Evolutionary conservation across 2,888 invertebrate species (phyloP).

Genomic region (Priocnemis perturbator): DNA sequence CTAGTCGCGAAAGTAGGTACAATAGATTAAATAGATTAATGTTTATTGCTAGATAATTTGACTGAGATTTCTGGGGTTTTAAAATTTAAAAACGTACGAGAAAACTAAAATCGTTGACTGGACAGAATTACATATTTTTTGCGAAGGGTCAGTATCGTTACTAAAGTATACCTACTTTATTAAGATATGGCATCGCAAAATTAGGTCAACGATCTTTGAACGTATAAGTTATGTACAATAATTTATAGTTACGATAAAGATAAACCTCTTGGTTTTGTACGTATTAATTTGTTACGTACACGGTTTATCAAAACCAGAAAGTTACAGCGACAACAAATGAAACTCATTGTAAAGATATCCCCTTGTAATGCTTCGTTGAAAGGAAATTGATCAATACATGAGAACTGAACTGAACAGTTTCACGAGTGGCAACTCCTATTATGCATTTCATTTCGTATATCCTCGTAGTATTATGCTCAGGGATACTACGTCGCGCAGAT

Average conservation of each 20-base stretch:
- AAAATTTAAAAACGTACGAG: slow-evolving; percentile 26
- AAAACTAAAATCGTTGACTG: slow-evolving; percentile 25
- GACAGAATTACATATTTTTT: slow-evolving; percentile 18
- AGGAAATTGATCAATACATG: too few species aligned
- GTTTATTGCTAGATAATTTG: slow-evolving; percentile 69
- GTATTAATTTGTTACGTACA: slow-evolving; percentile 45
- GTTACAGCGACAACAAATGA: slow-evolving; percentile 35
- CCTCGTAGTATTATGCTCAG: too few species aligned
- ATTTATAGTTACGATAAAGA: slow-evolving; percentile 49
- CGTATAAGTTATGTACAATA: slow-evolving; percentile 57
- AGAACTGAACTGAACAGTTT: too few species aligned
- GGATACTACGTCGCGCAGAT: not conserved
- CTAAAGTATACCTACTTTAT: slow-evolving; percentile 32
- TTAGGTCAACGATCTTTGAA: slow-evolving; percentile 31
- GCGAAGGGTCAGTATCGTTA: too few species aligned
- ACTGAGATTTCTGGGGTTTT: slow-evolving; percentile 58
- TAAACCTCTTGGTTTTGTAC: slow-evolving; percentile 39
- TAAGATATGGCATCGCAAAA: slow-evolving; percentile 50
- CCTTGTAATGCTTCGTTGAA: not conserved
- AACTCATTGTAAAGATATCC: slow-evolving; percentile 14
- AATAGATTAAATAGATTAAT: slow-evolving; percentile 60
- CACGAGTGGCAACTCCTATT: not conserved
- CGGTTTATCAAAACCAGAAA: slow-evolving; percentile 41
- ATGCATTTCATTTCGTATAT: not conserved
- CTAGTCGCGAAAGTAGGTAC: slow-evolving; percentile 52